Evolutionary conservation across 2,113 vertebrate genomes (phyloP).

Genomic region (Coturnix japonica): DNA sequence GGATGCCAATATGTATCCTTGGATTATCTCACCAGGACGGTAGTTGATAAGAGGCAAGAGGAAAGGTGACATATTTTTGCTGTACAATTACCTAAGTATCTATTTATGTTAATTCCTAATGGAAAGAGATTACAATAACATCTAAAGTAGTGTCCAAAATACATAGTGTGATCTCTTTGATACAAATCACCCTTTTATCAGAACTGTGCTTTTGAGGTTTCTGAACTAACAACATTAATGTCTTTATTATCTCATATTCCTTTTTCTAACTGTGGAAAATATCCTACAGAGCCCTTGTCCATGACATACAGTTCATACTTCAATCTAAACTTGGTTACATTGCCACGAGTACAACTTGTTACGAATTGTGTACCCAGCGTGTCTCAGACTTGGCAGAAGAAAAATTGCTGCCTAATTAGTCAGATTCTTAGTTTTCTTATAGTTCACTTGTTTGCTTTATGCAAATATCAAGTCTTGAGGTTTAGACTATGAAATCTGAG

Average conservation of each 20-base stretch:
- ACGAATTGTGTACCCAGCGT: accelerated
- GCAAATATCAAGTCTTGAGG: not conserved
- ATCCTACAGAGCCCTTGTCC: not conserved
- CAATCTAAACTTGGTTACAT: not conserved
- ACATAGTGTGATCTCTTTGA: not conserved
- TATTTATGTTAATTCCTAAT: not conserved
- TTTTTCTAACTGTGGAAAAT: not conserved
- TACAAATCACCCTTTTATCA: not conserved
- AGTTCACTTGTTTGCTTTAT: not conserved
- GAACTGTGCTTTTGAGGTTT: not conserved
- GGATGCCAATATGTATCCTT: not conserved
- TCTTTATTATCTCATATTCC: not conserved
- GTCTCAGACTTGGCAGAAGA: not conserved
- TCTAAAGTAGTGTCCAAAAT: not conserved
- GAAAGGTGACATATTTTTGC: not conserved
- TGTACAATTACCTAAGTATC: not conserved
- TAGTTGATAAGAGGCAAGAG: not conserved
- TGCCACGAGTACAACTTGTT: not conserved
- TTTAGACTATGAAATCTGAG: not conserved
- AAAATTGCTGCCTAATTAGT: not conserved
- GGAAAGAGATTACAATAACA: not conserved
- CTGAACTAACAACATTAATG: accelerated
- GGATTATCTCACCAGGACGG: not conserved
- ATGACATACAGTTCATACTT: not conserved
- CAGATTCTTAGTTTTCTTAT: not conserved